A percentile compares a stretch with the other conserved stretches of the same genome.
These are phyloP conservation scores for Galerucella nymphaeae DNA, from an alignment of 2,888 invertebrate genomes.

Conservation along the genomic window DNA sequence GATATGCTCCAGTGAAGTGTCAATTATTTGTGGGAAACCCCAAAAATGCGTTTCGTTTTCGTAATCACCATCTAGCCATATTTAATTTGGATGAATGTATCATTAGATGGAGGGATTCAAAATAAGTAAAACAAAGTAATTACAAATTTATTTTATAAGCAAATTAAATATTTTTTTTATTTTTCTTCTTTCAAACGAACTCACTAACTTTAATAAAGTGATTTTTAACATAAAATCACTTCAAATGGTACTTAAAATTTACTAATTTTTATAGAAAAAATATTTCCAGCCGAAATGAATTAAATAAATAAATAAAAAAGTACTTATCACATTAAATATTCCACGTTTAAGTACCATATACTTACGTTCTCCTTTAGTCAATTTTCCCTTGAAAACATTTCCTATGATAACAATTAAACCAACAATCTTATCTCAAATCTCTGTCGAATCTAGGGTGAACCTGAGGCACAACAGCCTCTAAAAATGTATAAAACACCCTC, in stretches of 20 bases:
- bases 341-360: conserved; percentile 12
- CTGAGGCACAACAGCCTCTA: too few species aligned
- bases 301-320: conserved; percentile 20
- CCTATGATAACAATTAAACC: too few species aligned
- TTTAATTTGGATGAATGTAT: neutral
- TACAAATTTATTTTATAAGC: conserved; percentile 24
- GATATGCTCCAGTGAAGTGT: too few species aligned
- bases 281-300: neutral
- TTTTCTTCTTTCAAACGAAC: conserved; percentile 1
- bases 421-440: too few species aligned
- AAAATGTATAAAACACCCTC: too few species aligned
- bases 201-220: neutral
- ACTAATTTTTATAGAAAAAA: neutral
- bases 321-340: conserved; percentile 23
- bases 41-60: too few species aligned
- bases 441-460: too few species aligned
- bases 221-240: conserved; percentile 1
- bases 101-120: neutral
- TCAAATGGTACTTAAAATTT: neutral
- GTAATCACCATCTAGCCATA: too few species aligned
- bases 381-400: too few species aligned
- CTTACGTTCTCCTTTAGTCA: neutral
- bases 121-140: neutral
- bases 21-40: too few species aligned
- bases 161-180: conserved; percentile 22